These are phyloP conservation scores for Bolborhynchus lineola DNA, from an alignment of 2,113 vertebrate species.

Conservation along the genomic window DNA sequence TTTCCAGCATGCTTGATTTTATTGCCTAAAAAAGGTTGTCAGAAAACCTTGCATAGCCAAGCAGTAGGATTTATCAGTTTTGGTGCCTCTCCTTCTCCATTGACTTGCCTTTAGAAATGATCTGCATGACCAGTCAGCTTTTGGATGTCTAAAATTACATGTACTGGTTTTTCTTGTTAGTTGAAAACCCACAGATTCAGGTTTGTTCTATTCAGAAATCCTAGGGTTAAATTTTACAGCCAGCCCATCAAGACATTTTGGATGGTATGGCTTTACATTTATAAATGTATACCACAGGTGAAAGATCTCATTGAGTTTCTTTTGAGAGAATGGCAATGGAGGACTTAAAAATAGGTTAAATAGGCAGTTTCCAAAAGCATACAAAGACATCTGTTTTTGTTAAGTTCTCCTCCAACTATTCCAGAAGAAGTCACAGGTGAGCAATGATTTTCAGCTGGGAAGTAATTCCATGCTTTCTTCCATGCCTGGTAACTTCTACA, in stretches of 20 bases:
- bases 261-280: not conserved
- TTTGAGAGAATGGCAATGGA: not conserved
- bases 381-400: not conserved
- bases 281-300: accelerated
- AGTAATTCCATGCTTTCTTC: not conserved
- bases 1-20: not conserved
- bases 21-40: not conserved
- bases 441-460: not conserved
- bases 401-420: not conserved
- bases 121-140: not conserved
- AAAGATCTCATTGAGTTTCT: not conserved
- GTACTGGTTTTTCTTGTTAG: not conserved
- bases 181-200: not conserved
- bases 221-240: not conserved
- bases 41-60: not conserved
- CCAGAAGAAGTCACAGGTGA: not conserved
- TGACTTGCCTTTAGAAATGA: not conserved
- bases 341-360: not conserved
- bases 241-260: not conserved
- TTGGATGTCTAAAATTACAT: not conserved
- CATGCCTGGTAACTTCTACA: not conserved
- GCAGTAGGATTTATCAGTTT: not conserved
- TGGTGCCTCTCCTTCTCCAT: not conserved
- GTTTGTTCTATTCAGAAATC: not conserved
- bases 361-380: not conserved